Percentiles rank a stretch among this genome's conserved stretches.
Evolutionary conservation across 2,113 vertebrate genomes (phyloP).

Genomic region (Chlorodrepanis virens): DNA sequence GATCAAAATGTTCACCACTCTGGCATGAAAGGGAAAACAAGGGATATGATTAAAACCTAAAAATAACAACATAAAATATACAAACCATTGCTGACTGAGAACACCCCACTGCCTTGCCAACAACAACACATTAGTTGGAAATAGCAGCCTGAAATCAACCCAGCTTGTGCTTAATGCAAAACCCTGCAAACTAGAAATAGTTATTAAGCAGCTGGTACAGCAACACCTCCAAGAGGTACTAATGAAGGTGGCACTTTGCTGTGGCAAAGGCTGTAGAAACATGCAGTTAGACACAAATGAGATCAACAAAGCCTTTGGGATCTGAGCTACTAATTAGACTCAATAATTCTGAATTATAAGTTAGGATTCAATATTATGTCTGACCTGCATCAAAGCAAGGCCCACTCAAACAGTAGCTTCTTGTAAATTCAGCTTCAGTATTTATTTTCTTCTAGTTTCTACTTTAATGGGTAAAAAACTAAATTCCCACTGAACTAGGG

Average conservation of each 20-base stretch:
- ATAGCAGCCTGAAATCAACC: not conserved
- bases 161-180: not conserved
- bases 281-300: not conserved
- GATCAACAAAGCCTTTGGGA: not conserved
- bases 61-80: not conserved
- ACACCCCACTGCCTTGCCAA: not conserved
- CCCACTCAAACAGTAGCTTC: not conserved
- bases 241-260: not conserved
- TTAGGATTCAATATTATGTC: not conserved
- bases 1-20: not conserved
- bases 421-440: not conserved
- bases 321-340: not conserved
- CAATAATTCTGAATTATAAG: not conserved
- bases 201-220: not conserved
- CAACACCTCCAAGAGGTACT: not conserved
- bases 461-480: not conserved
- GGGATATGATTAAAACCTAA: not conserved
- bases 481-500: not conserved
- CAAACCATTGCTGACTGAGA: not conserved
- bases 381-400: not conserved
- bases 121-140: not conserved
- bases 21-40: not conserved
- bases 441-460: not conserved
- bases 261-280: not conserved
- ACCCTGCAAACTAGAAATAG: not conserved